Base-by-base conservation (phyloP, 1,140 invertebrate species). In the Venturia canescens region DNA sequence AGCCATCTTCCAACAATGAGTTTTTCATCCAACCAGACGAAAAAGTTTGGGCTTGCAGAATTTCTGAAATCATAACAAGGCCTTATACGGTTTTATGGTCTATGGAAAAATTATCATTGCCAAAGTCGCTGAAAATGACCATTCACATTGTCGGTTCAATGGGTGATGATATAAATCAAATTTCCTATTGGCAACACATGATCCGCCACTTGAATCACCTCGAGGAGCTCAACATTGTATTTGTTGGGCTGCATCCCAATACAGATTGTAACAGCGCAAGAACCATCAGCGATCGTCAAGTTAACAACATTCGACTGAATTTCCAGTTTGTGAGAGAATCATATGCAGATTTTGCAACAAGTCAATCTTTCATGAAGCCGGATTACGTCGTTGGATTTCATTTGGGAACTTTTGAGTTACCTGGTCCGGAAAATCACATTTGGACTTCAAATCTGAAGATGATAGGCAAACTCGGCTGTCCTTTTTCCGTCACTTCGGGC, bases 331-430 rank as follows among this genome's bases (percentile, higher is more conserved):
- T 34, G 7, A 7, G 7, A 34, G 34, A 44, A 4, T 13, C 74
- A 0, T 80, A 80, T 44, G 38, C 53, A 6, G 78, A 80, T 70
- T 75, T 74, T 29, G 71, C 48, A 18, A 1, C 71, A 23, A 18
- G 23, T 1, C 23, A 77, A 31, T 18, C 16, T 23, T 88, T 87
- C 31, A 7, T 79, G 0, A 86, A 86, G 71, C 87, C 89, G 15
- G 85, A 90, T 82, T 77, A 89, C 27, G 82, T 89, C 44, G 60
- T 90, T 74, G 89, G 89, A 7, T 91, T 86, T 44, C 88, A 90
- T 85, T 80, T 87, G 31, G 87, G 89, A 74, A 88, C 50, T 87
- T 89, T 6, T 13, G 79, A 21, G 82, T 86, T 44, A 48, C 78
- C 15, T 53, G 7, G 80, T 81, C 38, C 86, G 90, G 77, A 86